These are phyloP conservation scores for Uromys caudimaculatus DNA, from an alignment of 2,797 vertebrate species.

Conservation along the genomic window DNA sequence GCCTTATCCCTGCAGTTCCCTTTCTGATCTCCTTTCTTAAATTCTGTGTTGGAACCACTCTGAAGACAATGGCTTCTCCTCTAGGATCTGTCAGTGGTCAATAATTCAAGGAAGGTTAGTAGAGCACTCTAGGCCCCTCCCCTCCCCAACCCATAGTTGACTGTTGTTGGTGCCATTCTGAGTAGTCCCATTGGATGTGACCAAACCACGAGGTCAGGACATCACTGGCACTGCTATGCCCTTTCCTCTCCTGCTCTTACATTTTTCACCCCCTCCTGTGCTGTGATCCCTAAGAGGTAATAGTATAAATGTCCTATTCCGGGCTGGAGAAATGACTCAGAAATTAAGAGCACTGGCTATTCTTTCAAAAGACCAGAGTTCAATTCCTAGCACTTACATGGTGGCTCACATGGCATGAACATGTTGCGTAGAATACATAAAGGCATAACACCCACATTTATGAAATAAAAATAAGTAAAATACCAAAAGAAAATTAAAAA, in stretches of 20 bases:
- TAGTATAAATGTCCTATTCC: neutral
- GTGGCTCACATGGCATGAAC: neutral
- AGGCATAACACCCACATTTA: neutral
- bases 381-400: neutral
- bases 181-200: too few relatives aligned
- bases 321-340: neutral
- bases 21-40: neutral
- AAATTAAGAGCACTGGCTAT: neutral
- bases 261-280: neutral
- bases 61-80: neutral
- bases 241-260: neutral
- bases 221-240: neutral
- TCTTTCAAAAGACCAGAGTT: neutral
- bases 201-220: neutral
- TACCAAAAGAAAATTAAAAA: neutral
- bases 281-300: too few relatives aligned
- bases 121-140: neutral
- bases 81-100: neutral
- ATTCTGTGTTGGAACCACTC: neutral
- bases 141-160: too few relatives aligned
- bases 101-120: neutral
- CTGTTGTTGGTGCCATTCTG: too few relatives aligned
- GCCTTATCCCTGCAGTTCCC: neutral
- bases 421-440: neutral
- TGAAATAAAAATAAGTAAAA: neutral